Evolutionary conservation across 2,113 vertebrate species (phyloP), one percentile per base, ranked within the genome.

Genomic region (Ameiurus melas): DNA sequence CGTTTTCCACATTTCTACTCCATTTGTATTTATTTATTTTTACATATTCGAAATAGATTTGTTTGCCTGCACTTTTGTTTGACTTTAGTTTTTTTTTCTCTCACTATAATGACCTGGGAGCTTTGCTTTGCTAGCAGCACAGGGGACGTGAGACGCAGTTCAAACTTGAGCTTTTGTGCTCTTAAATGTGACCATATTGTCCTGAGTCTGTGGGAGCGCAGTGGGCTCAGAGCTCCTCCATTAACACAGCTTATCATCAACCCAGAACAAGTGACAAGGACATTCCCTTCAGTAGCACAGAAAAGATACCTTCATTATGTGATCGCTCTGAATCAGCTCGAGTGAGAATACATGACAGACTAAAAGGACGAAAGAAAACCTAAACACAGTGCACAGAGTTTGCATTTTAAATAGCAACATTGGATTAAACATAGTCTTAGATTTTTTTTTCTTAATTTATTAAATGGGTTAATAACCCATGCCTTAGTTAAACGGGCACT

Each of bases 161-260:
- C 94, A 97, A 95, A 96, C 94, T 94, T 95, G 90, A 89, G 94
- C 95, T 96, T 98, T 98, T 97, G 96, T 97, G 95, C 95, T 93
- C 77, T 83, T 90, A 94, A 96, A 95, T 95, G 96, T 96, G 95
- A 93, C 93, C 96, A 95, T 94, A 96, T 95, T 96, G 95, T 96
- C 93, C 93, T 92, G 92, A 94, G 95, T 95, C 96, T 92, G 91
- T 94, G 94, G 95, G 95, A 95, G 94, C 93, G 89, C 88, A 90
- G 86, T 51, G 85, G 85, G 66, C 62, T 83, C 92, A 91, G 92
- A 90, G 92, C 94, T 92, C 89, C 92, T 93, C 91, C 90, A 88
- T 75, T 86, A 86, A 77, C 53, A n/a, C 71, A 60, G 47, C 86
- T 87, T 87, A 80, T 88, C 87, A 79, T 77, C 71, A 68, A 85